Evolutionary conservation across 2,888 invertebrate species (phyloP).

Genomic region (Schrankia costaestrigalis): DNA sequence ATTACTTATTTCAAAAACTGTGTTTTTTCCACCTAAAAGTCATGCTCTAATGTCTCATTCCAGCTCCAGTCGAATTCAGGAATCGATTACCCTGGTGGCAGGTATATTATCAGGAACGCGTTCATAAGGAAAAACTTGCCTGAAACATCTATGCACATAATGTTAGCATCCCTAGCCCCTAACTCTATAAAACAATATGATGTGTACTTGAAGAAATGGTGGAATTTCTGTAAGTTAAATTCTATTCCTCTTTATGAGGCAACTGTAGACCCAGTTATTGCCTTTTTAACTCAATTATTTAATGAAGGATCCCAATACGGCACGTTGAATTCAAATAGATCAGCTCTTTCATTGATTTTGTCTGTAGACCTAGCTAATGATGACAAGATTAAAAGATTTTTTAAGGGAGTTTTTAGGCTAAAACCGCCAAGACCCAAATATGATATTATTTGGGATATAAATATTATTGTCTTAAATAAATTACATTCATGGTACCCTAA

Average conservation of each 20-base stretch:
- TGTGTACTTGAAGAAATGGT: slow-evolving; percentile 2
- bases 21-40: neutral
- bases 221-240: neutral
- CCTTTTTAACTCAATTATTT: neutral
- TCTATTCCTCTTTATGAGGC: neutral
- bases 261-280: neutral
- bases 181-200: slow-evolving; percentile 4
- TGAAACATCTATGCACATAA: neutral
- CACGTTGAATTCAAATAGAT: neutral
- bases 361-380: neutral
- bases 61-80: too few species aligned
- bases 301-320: neutral
- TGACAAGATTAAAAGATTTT: neutral
- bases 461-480: slow-evolving; percentile 4
- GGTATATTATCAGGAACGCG: neutral
- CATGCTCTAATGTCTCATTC: neutral
- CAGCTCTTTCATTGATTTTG: neutral
- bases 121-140: neutral
- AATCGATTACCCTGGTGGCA: neutral
- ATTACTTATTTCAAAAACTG: neutral
- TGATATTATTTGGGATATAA: neutral
- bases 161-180: neutral
- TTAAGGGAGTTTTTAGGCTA: slow-evolving; percentile 1
- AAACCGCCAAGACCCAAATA: neutral
- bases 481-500: slow-evolving; percentile 6